Evolutionary conservation across 2,113 vertebrate genomes (phyloP).

Genomic region (Chaetodon trifascialis): DNA sequence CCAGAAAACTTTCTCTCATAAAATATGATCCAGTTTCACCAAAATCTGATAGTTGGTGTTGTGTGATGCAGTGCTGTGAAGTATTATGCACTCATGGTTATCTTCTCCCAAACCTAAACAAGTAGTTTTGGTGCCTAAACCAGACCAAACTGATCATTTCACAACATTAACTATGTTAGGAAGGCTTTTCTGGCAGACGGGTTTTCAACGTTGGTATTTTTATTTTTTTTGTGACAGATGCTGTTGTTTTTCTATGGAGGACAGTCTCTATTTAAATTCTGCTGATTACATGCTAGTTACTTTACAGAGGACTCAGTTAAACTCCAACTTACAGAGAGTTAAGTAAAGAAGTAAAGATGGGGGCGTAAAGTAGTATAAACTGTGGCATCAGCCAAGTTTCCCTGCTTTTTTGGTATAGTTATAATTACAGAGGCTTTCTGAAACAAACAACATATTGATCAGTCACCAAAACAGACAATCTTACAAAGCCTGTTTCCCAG

Average conservation of each 20-base stretch:
- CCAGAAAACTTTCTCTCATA: no score
- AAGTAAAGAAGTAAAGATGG: neutral
- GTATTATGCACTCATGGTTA: neutral
- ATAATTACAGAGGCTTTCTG: slow-evolving; percentile 4
- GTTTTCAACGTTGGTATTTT: no score
- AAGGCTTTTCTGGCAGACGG: no score
- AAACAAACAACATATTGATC: slow-evolving; percentile 25
- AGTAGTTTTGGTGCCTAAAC: no score
- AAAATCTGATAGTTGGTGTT: no score
- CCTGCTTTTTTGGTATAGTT: slow-evolving; percentile 2
- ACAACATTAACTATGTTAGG: no score
- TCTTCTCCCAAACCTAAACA: no score
- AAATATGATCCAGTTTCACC: no score
- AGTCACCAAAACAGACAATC: slow-evolving; percentile 14
- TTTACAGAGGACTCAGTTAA: neutral
- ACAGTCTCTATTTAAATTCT: neutral
- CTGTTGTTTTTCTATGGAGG: neutral
- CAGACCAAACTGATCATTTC: no score
- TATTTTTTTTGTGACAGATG: neutral
- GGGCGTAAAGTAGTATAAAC: neutral
- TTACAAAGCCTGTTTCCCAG: neutral
- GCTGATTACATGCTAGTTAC: neutral
- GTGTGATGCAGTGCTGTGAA: no score
- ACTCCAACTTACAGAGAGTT: neutral
- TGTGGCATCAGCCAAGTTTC: neutral